phyloP scores from a whole-genome alignment of 2,797 vertebrate species.

The Pterois miles region DNA sequence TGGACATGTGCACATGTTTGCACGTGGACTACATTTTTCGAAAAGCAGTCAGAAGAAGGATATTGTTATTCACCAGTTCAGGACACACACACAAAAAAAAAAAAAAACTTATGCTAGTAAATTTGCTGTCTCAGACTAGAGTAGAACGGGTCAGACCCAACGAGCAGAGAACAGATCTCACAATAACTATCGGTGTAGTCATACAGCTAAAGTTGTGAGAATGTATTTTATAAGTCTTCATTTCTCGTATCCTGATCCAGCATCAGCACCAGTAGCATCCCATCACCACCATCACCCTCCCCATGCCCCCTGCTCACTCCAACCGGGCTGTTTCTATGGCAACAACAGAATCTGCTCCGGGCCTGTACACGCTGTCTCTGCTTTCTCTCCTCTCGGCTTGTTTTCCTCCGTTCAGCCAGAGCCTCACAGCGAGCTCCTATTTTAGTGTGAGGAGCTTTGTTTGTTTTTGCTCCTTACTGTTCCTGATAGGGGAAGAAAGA shows the following conservation, averaged over 20 bases:
- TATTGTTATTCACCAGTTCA: neutral
- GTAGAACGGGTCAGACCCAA: neutral
- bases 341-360: conserved; percentile 76
- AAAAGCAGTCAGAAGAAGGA: neutral
- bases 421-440: conserved; percentile 44
- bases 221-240: neutral
- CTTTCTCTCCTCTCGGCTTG: conserved; percentile 59
- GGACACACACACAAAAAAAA: too few species aligned
- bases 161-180: neutral
- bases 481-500: conserved; percentile 19
- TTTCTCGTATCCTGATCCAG: conserved; percentile 31
- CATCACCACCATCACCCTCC: conserved; percentile 44
- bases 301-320: conserved; percentile 59
- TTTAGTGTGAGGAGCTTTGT: conserved; percentile 43
- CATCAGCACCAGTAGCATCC: conserved; percentile 64
- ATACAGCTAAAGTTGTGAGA: neutral
- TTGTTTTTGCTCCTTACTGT: conserved; percentile 49
- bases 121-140: neutral
- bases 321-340: conserved; percentile 79
- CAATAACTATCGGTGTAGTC: neutral
- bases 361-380: conserved; percentile 51
- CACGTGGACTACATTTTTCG: neutral
- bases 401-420: conserved; percentile 53
- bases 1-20: neutral
- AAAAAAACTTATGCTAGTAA: neutral